These are phyloP conservation scores for Octodonta nipae DNA, from an alignment of 2,888 invertebrate species.

Conservation along the genomic window DNA sequence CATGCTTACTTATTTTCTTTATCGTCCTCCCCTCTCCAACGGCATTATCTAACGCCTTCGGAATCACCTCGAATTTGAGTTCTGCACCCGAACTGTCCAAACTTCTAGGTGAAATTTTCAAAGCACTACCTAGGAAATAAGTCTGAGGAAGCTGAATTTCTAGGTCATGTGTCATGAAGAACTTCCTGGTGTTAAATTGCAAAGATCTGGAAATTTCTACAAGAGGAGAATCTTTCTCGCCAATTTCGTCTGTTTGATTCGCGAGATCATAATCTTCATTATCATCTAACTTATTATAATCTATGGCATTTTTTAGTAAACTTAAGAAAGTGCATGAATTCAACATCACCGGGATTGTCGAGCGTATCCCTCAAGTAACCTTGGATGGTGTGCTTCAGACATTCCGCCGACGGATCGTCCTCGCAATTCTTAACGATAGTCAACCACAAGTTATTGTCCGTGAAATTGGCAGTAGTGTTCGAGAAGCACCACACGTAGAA, in stretches of 20 bases:
- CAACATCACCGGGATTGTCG: slow-evolving; percentile 32
- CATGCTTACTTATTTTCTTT: slow-evolving; percentile 59
- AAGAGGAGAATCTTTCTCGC: slow-evolving; percentile 41
- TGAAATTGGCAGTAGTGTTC: slow-evolving; percentile 28
- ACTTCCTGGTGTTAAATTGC: slow-evolving; percentile 49
- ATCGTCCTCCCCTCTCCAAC: slow-evolving; percentile 43
- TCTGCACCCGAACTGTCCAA: slow-evolving; percentile 63
- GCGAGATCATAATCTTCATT: too few relatives aligned
- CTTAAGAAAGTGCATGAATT: slow-evolving; percentile 44
- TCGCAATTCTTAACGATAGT: slow-evolving; percentile 58
- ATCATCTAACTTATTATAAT: slow-evolving; percentile 21
- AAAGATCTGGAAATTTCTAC: slow-evolving; percentile 63
- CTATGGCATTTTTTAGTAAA: slow-evolving; percentile 26
- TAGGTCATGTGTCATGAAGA: slow-evolving; percentile 65
- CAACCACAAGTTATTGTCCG: slow-evolving; percentile 58
- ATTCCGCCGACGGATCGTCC: slow-evolving; percentile 50
- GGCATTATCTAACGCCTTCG: slow-evolving; percentile 30
- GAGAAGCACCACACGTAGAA: slow-evolving; percentile 15
- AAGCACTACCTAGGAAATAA: slow-evolving; percentile 57
- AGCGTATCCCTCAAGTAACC: slow-evolving; percentile 57
- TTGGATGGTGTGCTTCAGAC: slow-evolving; percentile 65
- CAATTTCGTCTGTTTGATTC: slow-evolving; percentile 30
- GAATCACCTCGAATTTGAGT: slow-evolving; percentile 57
- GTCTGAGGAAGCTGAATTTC: slow-evolving; percentile 57
- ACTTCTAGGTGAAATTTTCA: slow-evolving; percentile 61